phyloP scores from a whole-genome alignment of 2,113 vertebrate genomes.

The pig (Sus scrofa) region DNA sequence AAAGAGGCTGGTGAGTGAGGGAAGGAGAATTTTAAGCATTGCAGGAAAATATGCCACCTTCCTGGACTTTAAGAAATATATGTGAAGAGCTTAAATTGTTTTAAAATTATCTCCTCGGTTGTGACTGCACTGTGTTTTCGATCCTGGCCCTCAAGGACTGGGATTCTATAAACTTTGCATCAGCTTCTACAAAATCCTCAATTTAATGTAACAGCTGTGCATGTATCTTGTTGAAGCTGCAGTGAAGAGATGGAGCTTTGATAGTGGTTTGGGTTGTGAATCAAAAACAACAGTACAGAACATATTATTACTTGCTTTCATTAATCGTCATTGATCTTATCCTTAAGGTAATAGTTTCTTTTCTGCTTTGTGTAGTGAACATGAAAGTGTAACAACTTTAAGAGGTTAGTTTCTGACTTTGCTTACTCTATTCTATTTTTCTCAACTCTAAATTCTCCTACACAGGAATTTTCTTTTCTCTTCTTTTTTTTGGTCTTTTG shows the following conservation, averaged over 20 bases:
- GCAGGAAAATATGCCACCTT: neutral
- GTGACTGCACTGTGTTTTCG: neutral
- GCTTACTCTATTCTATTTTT: constrained; percentile 24
- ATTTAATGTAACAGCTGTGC: constrained; percentile 50
- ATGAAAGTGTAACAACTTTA: neutral
- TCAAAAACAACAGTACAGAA: neutral
- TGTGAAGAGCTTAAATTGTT: constrained; percentile 28
- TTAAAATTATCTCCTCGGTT: constrained; percentile 37
- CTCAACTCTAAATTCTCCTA: neutral
- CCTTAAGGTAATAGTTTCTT: constrained; percentile 16
- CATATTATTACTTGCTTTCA: neutral
- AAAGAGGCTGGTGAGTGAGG: neutral
- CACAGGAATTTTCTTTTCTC: neutral
- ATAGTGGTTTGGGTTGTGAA: neutral
- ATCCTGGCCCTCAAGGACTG: neutral
- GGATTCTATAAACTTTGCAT: constrained; percentile 49
- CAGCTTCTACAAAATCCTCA: constrained; percentile 30
- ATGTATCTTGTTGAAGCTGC: constrained; percentile 22
- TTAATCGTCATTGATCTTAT: constrained; percentile 12
- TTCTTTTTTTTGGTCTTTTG: too few species aligned
- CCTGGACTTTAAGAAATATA: neutral
- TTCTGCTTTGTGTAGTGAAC: neutral
- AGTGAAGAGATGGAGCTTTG: neutral
- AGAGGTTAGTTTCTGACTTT: constrained; percentile 41
- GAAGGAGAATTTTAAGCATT: neutral